Evolutionary conservation across 2,797 vertebrate species (phyloP).

Genomic region (Lepus townsendii): DNA sequence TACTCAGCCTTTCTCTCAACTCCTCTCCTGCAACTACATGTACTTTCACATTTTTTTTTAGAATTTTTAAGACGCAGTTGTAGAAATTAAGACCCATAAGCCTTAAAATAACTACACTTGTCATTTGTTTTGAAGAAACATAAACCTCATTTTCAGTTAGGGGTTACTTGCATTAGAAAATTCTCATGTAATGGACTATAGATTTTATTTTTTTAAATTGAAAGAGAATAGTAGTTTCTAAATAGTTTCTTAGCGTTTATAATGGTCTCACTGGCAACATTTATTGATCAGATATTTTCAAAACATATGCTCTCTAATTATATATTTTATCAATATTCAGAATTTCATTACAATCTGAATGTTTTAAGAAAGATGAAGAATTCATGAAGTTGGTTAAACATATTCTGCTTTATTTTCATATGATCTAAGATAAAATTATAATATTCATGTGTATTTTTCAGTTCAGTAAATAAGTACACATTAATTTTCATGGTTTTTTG

Average conservation of each 20-base stretch:
- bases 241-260: not conserved
- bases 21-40: too few species aligned
- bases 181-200: not conserved
- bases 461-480: not conserved
- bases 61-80: not conserved
- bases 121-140: conserved; percentile 8
- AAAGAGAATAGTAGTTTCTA: not conserved
- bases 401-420: not conserved
- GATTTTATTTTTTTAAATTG: not conserved
- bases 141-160: not conserved
- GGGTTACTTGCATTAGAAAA: not conserved
- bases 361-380: not conserved
- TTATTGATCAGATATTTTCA: not conserved
- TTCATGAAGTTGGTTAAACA: not conserved
- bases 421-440: conserved; percentile 28
- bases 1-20: not conserved
- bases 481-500: not conserved
- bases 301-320: not conserved
- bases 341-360: not conserved
- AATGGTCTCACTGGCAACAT: not conserved
- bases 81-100: not conserved
- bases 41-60: not conserved
- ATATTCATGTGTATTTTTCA: not conserved
- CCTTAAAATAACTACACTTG: not conserved
- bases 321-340: not conserved